phyloP scores from a whole-genome alignment of 2,888 invertebrate genomes.

The Amblyjoppa fuscipennis region DNA sequence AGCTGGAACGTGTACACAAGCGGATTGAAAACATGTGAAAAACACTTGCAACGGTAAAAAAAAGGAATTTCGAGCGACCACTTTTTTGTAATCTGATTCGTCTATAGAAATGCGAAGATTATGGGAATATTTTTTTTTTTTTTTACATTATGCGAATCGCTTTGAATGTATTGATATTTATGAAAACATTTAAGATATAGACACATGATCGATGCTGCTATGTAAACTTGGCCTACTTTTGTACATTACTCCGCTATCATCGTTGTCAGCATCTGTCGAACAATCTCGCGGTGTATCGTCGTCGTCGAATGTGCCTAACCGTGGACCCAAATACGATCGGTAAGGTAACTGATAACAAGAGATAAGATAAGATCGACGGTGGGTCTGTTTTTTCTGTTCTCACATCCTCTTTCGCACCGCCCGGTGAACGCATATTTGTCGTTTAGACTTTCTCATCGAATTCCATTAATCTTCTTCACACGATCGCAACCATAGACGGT shows the following conservation, averaged over 20 bases:
- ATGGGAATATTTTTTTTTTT: neutral
- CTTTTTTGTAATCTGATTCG: neutral
- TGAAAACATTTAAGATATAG: neutral
- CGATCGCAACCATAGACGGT: neutral
- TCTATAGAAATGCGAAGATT: neutral
- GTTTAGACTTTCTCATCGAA: neutral
- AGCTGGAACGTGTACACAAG: neutral
- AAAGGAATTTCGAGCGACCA: neutral
- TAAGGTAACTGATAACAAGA: neutral
- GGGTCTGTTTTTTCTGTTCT: neutral
- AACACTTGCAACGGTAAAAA: neutral
- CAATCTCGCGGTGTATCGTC: neutral
- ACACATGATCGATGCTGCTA: neutral
- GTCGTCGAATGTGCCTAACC: neutral
- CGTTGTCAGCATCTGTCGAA: neutral
- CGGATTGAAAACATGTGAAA: neutral
- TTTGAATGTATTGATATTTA: neutral
- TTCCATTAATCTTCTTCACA: neutral
- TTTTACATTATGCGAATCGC: neutral
- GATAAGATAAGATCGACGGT: conserved; percentile 4
- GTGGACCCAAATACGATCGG: neutral
- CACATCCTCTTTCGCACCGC: neutral
- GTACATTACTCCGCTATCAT: neutral
- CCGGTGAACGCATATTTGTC: neutral
- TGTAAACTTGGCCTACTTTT: neutral